Base-by-base conservation (phyloP, 2,888 invertebrate genomes). In the Drosophila paracracens region DNA sequence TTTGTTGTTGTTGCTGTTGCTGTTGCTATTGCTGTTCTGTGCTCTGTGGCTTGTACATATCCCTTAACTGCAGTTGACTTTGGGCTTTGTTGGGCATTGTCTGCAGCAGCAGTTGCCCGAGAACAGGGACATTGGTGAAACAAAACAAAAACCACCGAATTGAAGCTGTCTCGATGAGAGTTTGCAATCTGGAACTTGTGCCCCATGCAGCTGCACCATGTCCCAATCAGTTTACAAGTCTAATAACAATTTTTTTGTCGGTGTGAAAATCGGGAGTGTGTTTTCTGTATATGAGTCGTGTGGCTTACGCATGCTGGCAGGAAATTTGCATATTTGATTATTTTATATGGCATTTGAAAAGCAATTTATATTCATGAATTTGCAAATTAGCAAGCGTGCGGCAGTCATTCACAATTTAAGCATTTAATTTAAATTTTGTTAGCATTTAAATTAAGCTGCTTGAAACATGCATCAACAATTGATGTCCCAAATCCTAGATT, bases 331-430 rank as follows among this genome's bases (percentile, higher is more conserved):
- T 86, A 79, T 85, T 89, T 88, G 82, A 86, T 85, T 89, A 89
- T 80, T 82, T 88, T 84, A 88, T 79, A 82, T 84, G 68, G 62
- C 76, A 81, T 84, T 88, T 74, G 74, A 74, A 74, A 74, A 74
- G 75, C 86, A 86, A 90, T 86, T 90, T 86, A 86, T 86, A 86
- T 86, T 86, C 88, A 86, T 86, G 88, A 86, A 81, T 74, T 70
- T 85, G 72, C 56, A 76, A 87, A 89, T 89, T 89, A 80, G 76
- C 66, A 56, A 70, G 62, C 76, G 57, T 67, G 61, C 38, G 33
- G 57, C 52, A 38, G 65, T 70, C 70, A 72, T 74, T 75, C 81
- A 83, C 69, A 74, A 75, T 75, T 68, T 68, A 56, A 56, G 4
- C 62, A 67, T 57, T 70, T 35, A 51, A 68, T 68, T 57, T 70